Evolutionary conservation across 2,797 vertebrate genomes (phyloP).

Genomic region (Trachops cirrhosus): DNA sequence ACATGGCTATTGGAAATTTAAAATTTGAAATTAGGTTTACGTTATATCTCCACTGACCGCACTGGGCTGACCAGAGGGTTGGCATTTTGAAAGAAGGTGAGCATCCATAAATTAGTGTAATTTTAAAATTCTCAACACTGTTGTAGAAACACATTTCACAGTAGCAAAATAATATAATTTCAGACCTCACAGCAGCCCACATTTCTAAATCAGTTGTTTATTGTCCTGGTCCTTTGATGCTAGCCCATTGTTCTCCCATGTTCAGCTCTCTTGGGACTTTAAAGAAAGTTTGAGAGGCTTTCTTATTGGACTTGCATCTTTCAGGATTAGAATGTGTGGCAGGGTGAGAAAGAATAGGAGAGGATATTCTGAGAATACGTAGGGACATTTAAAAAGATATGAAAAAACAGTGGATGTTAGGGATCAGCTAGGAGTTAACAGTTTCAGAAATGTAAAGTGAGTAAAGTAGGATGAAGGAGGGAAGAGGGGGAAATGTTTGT

Average conservation of each 20-base stretch:
- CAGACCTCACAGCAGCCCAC: not conserved
- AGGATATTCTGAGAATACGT: not conserved
- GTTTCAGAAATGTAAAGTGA: not conserved
- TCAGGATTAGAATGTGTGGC: not conserved
- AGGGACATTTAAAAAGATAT: not conserved
- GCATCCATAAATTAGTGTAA: not conserved
- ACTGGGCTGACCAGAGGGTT: not conserved
- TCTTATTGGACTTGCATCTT: not conserved
- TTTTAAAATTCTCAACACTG: not conserved
- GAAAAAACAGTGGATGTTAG: not conserved
- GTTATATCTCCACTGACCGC: not conserved
- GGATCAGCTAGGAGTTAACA: not conserved
- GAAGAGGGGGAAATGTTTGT: not conserved
- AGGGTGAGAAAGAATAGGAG: not conserved
- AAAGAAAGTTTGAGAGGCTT: not conserved
- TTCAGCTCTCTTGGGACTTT: not conserved
- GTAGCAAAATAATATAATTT: not conserved
- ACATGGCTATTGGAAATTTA: not conserved
- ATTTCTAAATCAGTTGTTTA: not conserved
- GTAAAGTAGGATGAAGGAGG: not conserved
- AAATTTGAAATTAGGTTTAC: not conserved
- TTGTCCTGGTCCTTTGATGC: not conserved
- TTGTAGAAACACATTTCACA: not conserved
- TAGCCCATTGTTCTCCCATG: not conserved
- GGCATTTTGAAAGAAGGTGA: conserved; percentile 28